These are phyloP conservation scores for Drosophila greeni DNA, from an alignment of 2,888 invertebrate species.

Conservation along the genomic window DNA sequence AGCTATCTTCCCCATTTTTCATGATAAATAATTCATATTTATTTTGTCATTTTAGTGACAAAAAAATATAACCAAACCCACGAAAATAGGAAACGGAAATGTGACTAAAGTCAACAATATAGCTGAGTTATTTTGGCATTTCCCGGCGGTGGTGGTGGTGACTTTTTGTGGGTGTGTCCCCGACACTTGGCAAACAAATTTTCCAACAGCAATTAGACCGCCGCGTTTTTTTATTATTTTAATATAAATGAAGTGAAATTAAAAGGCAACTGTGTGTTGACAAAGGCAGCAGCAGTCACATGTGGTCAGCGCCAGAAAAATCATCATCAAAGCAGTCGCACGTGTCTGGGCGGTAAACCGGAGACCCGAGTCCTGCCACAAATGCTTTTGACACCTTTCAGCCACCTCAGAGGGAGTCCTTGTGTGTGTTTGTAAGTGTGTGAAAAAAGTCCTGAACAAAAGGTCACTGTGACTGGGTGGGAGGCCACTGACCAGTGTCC, in stretches of 20 bases:
- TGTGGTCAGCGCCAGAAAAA: conserved; percentile 29
- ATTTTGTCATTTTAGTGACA: conserved; percentile 1
- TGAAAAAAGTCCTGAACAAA: conserved; percentile 46
- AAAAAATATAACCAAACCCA: neutral
- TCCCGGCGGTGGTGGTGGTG: conserved; percentile 28
- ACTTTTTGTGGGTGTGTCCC: conserved; percentile 35
- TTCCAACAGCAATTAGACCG: conserved; percentile 63
- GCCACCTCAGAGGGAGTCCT: neutral
- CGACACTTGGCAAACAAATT: conserved; percentile 65
- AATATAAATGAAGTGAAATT: conserved; percentile 69
- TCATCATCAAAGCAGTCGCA: conserved; percentile 49
- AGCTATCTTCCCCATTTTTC: neutral
- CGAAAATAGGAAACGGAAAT: conserved; percentile 32
- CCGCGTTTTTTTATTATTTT: conserved; percentile 42
- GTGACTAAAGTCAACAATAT: conserved; percentile 47
- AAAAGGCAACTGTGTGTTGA: conserved; percentile 71
- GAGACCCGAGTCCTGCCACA: conserved; percentile 49
- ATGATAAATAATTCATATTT: conserved; percentile 8
- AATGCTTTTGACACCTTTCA: conserved; percentile 70
- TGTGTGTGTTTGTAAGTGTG: conserved; percentile 32
- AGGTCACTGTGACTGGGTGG: conserved; percentile 38
- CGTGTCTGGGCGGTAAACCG: conserved; percentile 46
- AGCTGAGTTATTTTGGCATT: conserved; percentile 40
- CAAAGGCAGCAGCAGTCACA: conserved; percentile 55
- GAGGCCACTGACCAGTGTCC: conserved; percentile 42